Base-by-base conservation (phyloP, 2,797 vertebrate genomes). In the Poecile montanus region DNA sequence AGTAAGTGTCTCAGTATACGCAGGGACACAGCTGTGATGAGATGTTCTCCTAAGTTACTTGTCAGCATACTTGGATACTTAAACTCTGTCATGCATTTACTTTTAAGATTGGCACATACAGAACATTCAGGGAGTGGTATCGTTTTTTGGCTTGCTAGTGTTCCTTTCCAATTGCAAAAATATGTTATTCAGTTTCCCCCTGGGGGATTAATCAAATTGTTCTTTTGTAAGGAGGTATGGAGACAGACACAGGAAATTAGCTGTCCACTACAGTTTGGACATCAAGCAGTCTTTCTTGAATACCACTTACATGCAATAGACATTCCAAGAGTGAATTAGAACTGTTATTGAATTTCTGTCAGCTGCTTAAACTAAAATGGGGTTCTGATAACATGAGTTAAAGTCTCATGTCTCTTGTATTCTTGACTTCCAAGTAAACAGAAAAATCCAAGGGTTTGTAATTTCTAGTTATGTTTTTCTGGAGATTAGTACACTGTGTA, bases 301-400 rank as follows among this genome's bases (percentile, higher is more conserved):
- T 91, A 62, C 62, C 42, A 51, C 73, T 96, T 97, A 93, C 82
- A 57, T 89, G 84, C 74, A 75, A 56, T 75, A 53, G 85, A 90
- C 34, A 34, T 65, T 92, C 51, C 70, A 94, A 73, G 77, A 95
- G 91, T 87, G 90, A 97, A 96, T 96, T 97, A 96, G 97, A 97
- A 94, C 94, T 91, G 79, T 68, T 97, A 93, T 58, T 94, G 85
- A 95, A 93, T 96, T 97, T 66, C 91, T 97, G 67, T 95, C 86
- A 93, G 58, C 38, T 85, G 45, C 78, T 95, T 93, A 88, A 92
- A 89, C 84, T 93, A 83, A 85, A 96, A 80, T 21, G 51, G 48
- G 26, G 32, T 93, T 70, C 87, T 89, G 94, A 65, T 91, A 95
- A 53, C 13, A 11, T 80, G 88, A 94, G 75, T 97, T 95, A 91